Conservation (phyloP, 1,140 invertebrate species). For the Euura lappo region DNA sequence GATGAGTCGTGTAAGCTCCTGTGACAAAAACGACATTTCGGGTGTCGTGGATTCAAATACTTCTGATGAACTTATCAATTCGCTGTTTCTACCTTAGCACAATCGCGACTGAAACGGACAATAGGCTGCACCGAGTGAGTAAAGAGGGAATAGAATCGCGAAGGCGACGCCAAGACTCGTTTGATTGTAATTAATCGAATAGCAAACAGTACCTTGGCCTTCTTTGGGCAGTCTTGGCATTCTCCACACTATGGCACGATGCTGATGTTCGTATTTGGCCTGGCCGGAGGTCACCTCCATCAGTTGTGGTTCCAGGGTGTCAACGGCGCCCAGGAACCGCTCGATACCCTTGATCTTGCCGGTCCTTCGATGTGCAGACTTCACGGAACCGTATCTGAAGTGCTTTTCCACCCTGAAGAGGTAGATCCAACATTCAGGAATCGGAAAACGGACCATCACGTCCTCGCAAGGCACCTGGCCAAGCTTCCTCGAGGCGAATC, state of each 20-base stretch:
- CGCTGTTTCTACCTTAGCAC: too few relatives aligned
- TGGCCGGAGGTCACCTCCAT: conserved; percentile 98
- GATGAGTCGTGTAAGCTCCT: conserved; percentile 97
- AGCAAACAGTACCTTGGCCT: conserved; percentile 82
- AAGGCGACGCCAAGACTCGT: background rate
- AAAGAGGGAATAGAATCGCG: background rate
- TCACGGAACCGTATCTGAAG: conserved; percentile 98
- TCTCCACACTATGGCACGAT: conserved; percentile 96
- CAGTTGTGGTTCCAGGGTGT: conserved; percentile 88
- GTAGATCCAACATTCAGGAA: conserved; percentile 99
- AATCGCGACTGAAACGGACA: too few relatives aligned
- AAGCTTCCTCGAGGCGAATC: conserved; percentile 92
- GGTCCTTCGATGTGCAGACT: conserved; percentile 92
- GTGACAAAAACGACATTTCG: conserved; percentile 38
- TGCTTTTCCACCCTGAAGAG: conserved; percentile 98
- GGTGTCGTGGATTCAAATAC: conserved; percentile 1
- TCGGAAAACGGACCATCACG: conserved; percentile 95
- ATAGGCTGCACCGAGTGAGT: too few relatives aligned
- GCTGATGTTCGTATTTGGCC: conserved; percentile 99
- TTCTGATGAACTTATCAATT: too few relatives aligned
- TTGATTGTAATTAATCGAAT: conserved; percentile 1
- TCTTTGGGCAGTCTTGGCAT: conserved; percentile 96
- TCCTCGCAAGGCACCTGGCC: conserved; percentile 97
- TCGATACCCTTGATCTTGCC: conserved; percentile 95
- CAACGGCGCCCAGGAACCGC: conserved; percentile 90